These are phyloP conservation scores for Pseudomyrmex cubaensis DNA, from an alignment of 1,140 invertebrate genomes.

Conservation along the genomic window DNA sequence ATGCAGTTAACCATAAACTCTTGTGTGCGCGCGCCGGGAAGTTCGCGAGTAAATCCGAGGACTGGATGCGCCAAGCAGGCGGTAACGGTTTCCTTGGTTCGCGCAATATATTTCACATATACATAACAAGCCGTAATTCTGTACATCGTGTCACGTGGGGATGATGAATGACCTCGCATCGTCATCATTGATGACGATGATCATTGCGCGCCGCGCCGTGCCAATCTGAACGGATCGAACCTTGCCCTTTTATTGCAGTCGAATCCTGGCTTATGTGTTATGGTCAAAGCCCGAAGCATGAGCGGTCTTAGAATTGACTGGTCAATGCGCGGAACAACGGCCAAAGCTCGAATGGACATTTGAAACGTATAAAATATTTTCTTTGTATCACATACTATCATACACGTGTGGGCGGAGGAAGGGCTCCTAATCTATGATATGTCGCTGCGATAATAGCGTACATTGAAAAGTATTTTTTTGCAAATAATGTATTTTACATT, in stretches of 20 bases:
- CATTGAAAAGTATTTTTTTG: no score
- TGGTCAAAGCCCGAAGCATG: no score
- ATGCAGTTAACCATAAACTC: slow-evolving; percentile 49
- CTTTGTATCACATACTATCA: no score
- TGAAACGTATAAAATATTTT: no score
- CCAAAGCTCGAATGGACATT: no score
- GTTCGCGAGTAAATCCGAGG: slow-evolving; percentile 25
- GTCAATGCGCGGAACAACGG: no score
- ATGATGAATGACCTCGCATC: slow-evolving; percentile 65
- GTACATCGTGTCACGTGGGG: slow-evolving; percentile 31
- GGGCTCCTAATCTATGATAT: no score
- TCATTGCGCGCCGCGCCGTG: slow-evolving; percentile 32
- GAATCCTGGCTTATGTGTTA: slow-evolving; percentile 4
- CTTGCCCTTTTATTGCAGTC: slow-evolving; percentile 26
- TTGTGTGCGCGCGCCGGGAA: neutral
- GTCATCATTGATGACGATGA: slow-evolving; percentile 68
- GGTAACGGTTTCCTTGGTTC: slow-evolving; percentile 71
- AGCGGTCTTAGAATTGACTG: no score
- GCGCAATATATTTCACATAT: slow-evolving; percentile 47
- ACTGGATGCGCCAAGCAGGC: slow-evolving; percentile 63
- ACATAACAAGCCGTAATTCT: slow-evolving; percentile 40
- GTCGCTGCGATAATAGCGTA: no score
- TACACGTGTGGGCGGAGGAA: no score
- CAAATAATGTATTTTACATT: no score
- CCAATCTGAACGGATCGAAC: slow-evolving; percentile 61